phyloP scores from a whole-genome alignment of 2,113 vertebrate species.

The Epinephelus cyanopodus region DNA sequence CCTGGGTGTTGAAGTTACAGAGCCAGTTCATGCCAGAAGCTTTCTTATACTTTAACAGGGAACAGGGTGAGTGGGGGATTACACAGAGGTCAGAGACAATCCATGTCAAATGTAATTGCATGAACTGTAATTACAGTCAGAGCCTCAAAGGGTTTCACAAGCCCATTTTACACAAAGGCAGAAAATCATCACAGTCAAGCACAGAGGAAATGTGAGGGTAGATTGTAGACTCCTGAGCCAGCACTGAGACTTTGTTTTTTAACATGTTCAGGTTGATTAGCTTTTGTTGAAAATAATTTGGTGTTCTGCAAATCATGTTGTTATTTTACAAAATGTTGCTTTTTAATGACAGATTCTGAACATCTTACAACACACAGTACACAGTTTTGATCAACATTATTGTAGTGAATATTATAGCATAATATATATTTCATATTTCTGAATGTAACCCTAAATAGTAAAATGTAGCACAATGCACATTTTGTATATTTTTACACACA shows the following conservation, averaged over 20 bases:
- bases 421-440: no score
- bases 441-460: no score
- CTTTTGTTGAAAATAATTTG: not conserved
- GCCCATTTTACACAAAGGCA: not conserved
- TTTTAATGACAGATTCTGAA: not conserved
- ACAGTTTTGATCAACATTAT: no score
- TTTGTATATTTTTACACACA: no score
- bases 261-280: not conserved
- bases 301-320: not conserved
- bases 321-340: not conserved
- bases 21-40: not conserved
- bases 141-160: not conserved
- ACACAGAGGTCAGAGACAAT: not conserved
- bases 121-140: not conserved
- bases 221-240: not conserved
- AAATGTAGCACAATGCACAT: no score
- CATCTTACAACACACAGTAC: not conserved
- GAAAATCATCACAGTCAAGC: not conserved
- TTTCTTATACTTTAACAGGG: not conserved
- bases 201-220: not conserved
- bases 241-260: not conserved
- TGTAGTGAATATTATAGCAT: no score
- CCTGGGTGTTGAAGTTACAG: not conserved
- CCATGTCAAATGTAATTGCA: not conserved
- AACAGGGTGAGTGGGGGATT: not conserved